Base-by-base conservation (phyloP, 2,888 invertebrate species). In the Xanthorhoe designata region DNA sequence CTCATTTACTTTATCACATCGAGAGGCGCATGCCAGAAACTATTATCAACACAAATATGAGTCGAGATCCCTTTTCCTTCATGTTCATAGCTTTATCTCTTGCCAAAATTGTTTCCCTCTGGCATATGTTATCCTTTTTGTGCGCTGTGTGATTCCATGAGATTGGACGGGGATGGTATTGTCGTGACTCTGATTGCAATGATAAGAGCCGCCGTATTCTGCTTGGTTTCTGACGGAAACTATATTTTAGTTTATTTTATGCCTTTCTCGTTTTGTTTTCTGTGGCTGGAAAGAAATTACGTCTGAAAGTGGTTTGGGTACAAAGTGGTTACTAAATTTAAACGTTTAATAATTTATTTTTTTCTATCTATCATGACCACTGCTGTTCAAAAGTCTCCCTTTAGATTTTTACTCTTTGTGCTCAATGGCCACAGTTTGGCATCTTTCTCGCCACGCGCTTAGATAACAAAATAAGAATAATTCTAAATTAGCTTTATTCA, bases 131-230 rank as follows among this genome's bases (percentile, higher is more conserved):
- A 55, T 66, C 62, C 49, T 47, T 68, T 60, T 56, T 53, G 42
- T 57, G 57, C 54, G 61, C 69, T 68, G 64, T 54, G 58, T 55
- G 70, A 64, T 67, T 56, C 62, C 56, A 57, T 51, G 35, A 64
- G 70, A 68, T 70, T 68, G 70, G 61, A 63, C 66, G 42, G 68
- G 59, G 64, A 63, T 61, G 42, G n/a, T 53, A 64, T 58, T 49
- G 53, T 49, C 47, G 49, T 24, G 47, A 18, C 51, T 57, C 52
- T 53, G 57, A 58, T 54, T 58, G 58, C 57, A 52, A 38, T 10
- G 52, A 38, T 49, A 61, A 50, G 50, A 47, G 52, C n/a, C 15
- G 17, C 35, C 24, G 54, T 42, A 55, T 58, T 58, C 53, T 53
- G 35, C 51, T 38, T 38, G 17, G 60, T 62, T 56, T 55, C 7